A percentile compares a stretch with the other conserved stretches of the same genome.
Conservation (phyloP, 1,140 invertebrate genomes). For the Drosophila lacertosa region DNA sequence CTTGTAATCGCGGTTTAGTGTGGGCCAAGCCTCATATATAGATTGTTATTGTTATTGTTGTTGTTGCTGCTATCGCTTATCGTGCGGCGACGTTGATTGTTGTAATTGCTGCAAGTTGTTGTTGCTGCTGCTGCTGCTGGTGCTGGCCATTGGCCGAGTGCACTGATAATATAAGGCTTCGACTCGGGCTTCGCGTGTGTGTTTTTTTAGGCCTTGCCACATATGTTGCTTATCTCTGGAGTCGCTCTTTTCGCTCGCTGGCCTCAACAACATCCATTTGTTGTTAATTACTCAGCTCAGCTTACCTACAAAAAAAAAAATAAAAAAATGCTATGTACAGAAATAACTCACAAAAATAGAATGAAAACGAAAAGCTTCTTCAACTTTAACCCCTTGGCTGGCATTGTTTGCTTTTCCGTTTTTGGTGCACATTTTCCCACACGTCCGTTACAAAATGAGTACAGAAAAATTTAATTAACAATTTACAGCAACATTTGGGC, state of each 20-base stretch:
- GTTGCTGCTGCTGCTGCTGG: slow-evolving; percentile 1
- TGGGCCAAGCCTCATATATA: slow-evolving; percentile 31
- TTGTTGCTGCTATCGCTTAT: slow-evolving; percentile 40
- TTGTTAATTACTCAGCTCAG: slow-evolving; percentile 51
- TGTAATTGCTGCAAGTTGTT: slow-evolving; percentile 53
- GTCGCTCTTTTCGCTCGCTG: background rate
- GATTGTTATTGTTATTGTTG: slow-evolving; percentile 14
- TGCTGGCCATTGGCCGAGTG: slow-evolving; percentile 34
- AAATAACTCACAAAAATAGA: background rate
- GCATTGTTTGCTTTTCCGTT: slow-evolving; percentile 28
- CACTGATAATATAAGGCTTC: slow-evolving; percentile 29
- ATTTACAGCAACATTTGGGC: slow-evolving; percentile 66
- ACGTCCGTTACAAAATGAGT: slow-evolving; percentile 54
- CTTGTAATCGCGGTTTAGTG: slow-evolving; percentile 56
- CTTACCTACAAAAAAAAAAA: slow-evolving; percentile 25
- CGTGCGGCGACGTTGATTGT: slow-evolving; percentile 46
- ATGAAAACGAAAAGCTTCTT: slow-evolving; percentile 15
- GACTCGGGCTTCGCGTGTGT: slow-evolving; percentile 8
- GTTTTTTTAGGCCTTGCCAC: slow-evolving; percentile 24
- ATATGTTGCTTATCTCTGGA: slow-evolving; percentile 43
- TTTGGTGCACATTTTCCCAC: slow-evolving; percentile 35
- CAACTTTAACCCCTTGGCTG: slow-evolving; percentile 32
- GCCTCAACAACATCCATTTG: slow-evolving; percentile 28
- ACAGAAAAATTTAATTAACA: slow-evolving; percentile 74
- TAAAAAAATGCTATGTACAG: background rate